Conservation (phyloP, 2,113 vertebrate species). For the Silurus asotus region DNA sequence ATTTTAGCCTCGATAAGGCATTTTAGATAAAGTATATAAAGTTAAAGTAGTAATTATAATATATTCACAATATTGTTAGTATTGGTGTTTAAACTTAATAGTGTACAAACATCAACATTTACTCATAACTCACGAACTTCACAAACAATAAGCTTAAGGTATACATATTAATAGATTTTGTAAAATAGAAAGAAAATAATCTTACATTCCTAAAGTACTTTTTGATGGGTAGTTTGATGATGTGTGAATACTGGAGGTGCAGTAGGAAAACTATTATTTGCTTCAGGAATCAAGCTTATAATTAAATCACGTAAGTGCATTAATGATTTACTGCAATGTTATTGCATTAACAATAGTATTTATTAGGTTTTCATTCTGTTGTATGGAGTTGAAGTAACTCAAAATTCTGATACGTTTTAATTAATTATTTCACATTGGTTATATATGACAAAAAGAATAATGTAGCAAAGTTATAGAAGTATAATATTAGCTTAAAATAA, state of each 20-base stretch:
- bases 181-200: background rate
- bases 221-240: slow-evolving; percentile 17
- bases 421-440: background rate
- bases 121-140: background rate
- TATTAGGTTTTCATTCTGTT: background rate
- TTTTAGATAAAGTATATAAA: too few relatives aligned
- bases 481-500: background rate
- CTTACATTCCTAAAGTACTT: slow-evolving; percentile 10
- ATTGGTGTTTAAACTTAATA: background rate
- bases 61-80: background rate
- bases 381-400: background rate
- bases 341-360: background rate
- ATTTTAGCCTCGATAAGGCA: background rate
- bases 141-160: background rate
- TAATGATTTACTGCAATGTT: background rate
- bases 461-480: background rate
- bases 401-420: background rate
- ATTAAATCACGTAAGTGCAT: slow-evolving; percentile 42
- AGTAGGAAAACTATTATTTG: slow-evolving; percentile 39
- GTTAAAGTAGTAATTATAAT: background rate
- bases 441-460: background rate
- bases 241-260: slow-evolving; percentile 45
- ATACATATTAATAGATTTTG: background rate
- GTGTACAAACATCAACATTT: background rate
- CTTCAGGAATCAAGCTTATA: slow-evolving; percentile 24